phyloP scores from a whole-genome alignment of 1,140 invertebrate genomes.

The Drosophila dunni region DNA sequence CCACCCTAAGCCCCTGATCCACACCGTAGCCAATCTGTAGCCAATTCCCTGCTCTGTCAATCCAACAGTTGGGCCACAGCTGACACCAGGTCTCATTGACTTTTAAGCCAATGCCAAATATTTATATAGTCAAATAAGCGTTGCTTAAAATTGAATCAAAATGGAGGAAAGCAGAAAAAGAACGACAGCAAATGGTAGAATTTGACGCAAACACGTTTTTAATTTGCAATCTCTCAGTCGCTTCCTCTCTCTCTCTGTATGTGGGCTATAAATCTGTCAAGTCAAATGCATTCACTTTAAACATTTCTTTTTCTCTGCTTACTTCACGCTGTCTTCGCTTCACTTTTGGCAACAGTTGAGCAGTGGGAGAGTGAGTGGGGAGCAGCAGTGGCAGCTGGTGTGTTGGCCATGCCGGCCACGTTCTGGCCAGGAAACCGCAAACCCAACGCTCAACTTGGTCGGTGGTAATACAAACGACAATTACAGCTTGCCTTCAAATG shows the following conservation, averaged over 20 bases:
- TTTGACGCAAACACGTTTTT: constrained; percentile 54
- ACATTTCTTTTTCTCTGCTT: constrained; percentile 29
- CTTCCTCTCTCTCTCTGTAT: neutral
- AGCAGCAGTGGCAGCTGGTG: neutral
- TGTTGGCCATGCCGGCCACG: constrained; percentile 29
- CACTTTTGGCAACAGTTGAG: constrained; percentile 28
- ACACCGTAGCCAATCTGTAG: neutral
- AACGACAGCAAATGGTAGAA: constrained; percentile 19
- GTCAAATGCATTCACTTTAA: constrained; percentile 30
- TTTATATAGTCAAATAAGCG: constrained; percentile 29
- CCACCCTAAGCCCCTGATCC: neutral
- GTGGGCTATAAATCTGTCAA: constrained; percentile 48
- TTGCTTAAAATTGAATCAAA: constrained; percentile 24
- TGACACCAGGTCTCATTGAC: constrained; percentile 34
- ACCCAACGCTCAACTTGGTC: constrained; percentile 55
- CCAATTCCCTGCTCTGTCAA: neutral
- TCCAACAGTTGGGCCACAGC: constrained; percentile 34
- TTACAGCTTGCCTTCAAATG: constrained; percentile 71
- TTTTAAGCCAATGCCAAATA: constrained; percentile 44
- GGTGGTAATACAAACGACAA: constrained; percentile 79
- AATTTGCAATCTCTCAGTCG: constrained; percentile 45
- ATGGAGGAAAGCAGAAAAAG: neutral
- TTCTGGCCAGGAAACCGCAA: constrained; percentile 60
- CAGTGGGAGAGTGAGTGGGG: neutral
- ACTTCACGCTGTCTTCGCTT: constrained; percentile 40